Conservation (phyloP, 2,113 vertebrate species). For the Seriola aureovittata region DNA sequence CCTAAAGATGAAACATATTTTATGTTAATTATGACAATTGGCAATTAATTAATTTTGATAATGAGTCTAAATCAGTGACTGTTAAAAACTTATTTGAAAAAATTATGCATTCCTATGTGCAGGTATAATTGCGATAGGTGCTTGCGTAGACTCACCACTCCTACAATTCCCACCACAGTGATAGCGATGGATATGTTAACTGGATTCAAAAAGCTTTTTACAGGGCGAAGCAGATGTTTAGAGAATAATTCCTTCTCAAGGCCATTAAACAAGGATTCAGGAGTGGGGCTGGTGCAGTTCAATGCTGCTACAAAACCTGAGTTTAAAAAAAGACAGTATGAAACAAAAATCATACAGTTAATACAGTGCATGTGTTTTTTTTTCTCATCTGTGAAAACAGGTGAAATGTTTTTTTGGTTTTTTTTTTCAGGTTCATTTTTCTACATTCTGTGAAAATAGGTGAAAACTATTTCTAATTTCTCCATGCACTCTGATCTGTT, state of each 20-base stretch:
- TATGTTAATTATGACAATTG: neutral
- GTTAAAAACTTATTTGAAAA: neutral
- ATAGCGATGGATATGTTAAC: conserved; percentile 25
- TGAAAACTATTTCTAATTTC: no score
- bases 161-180: conserved; percentile 57
- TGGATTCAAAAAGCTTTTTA: conserved; percentile 18
- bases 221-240: conserved; percentile 29
- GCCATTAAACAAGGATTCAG: conserved; percentile 26
- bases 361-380: no score
- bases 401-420: no score
- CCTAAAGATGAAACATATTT: conserved; percentile 24
- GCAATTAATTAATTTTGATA: neutral
- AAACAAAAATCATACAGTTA: neutral
- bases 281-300: conserved; percentile 61
- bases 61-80: neutral
- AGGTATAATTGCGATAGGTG: neutral
- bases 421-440: neutral
- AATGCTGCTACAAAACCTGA: conserved; percentile 37
- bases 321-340: neutral
- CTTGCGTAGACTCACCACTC: conserved; percentile 58
- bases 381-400: neutral
- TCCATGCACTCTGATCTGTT: no score
- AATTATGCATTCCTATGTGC: neutral
- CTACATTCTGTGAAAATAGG: no score
- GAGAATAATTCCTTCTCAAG: conserved; percentile 50